Evolutionary conservation across 2,113 vertebrate species (phyloP).

Genomic region (Phalacrocorax brasilianus): DNA sequence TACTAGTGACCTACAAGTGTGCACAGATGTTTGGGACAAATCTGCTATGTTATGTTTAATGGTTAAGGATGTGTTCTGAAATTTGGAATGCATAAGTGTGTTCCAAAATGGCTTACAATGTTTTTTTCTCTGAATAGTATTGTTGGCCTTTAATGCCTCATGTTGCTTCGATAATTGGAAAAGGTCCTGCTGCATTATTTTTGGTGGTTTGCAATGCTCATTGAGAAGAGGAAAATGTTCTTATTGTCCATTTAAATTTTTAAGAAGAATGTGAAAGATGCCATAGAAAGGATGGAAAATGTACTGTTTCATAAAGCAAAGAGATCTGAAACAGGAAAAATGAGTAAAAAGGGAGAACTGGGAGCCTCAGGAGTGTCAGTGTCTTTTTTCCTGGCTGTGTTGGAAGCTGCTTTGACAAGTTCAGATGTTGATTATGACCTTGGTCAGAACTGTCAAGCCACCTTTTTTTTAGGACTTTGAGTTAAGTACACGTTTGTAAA

Average conservation of each 20-base stretch:
- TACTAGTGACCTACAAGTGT: not conserved
- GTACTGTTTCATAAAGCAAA: not conserved
- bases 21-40: not conserved
- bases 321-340: not conserved
- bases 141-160: not conserved
- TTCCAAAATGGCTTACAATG: not conserved
- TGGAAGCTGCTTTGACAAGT: slow-evolving; percentile 12
- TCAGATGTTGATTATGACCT: not conserved
- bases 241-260: not conserved
- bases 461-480: not conserved
- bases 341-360: not conserved
- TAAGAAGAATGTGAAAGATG: not conserved
- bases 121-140: not conserved
- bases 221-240: not conserved
- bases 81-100: not conserved
- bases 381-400: not conserved
- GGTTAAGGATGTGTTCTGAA: rapidly evolving
- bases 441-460: not conserved
- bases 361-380: not conserved
- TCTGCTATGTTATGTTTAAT: rapidly evolving
- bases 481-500: not conserved
- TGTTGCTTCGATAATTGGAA: not conserved
- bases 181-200: not conserved
- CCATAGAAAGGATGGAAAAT: not conserved
- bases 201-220: not conserved